Percentiles rank a stretch among this genome's conserved stretches.
phyloP scores from a whole-genome alignment of 1,140 invertebrate genomes.

The Heliothis subflexa region DNA sequence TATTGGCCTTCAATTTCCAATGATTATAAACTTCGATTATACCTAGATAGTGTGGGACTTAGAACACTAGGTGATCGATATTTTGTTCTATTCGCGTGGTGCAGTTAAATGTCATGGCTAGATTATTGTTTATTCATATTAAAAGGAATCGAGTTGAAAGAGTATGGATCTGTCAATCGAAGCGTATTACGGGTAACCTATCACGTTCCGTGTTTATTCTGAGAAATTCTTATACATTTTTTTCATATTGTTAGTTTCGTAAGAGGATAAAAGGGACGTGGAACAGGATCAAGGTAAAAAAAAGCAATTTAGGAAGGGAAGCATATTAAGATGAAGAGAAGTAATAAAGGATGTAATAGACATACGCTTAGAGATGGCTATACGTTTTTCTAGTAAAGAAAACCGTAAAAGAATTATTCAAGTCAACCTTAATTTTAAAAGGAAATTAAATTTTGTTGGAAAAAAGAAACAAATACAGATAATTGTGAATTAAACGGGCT shows the following conservation, averaged over 20 bases:
- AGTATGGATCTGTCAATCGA: slow-evolving; percentile 11
- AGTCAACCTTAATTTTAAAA: no score
- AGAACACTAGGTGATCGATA: slow-evolving; percentile 21
- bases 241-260: neutral
- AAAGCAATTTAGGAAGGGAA: no score
- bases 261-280: neutral
- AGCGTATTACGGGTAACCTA: neutral
- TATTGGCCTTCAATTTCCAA: no score
- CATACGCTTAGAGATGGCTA: no score
- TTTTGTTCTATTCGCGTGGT: neutral
- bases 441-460: no score
- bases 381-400: no score
- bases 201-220: neutral
- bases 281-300: no score
- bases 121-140: slow-evolving; percentile 24
- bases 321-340: no score
- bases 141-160: slow-evolving; percentile 1
- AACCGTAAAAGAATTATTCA: no score
- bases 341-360: no score
- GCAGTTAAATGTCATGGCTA: slow-evolving; percentile 27
- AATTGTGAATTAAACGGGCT: no score
- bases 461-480: no score
- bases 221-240: neutral
- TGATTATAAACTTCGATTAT: neutral
- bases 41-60: slow-evolving; percentile 6